Evolutionary conservation across 2,888 invertebrate species (phyloP).

Genomic region (Branchinecta sandiegonensis): DNA sequence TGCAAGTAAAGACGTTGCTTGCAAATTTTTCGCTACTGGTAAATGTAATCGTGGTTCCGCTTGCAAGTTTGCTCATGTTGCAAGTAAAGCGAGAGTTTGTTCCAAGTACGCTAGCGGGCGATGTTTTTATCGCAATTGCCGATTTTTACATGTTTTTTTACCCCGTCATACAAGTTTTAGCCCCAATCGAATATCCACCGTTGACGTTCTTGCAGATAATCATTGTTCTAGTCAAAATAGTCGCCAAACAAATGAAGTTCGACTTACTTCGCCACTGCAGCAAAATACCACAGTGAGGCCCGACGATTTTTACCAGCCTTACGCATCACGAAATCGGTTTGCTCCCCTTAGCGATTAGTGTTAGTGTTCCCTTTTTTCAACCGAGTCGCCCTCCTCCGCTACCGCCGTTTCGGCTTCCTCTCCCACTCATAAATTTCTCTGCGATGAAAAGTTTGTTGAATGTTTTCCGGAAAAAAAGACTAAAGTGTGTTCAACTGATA

Average conservation of each 20-base stretch:
- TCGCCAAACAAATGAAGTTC: background rate
- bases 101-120: background rate
- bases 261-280: background rate
- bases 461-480: too few relatives aligned
- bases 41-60: too few relatives aligned
- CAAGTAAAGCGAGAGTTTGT: background rate
- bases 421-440: background rate
- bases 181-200: background rate
- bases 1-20: too few relatives aligned
- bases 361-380: background rate
- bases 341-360: background rate
- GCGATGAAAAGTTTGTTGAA: too few relatives aligned
- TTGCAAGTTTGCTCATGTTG: background rate
- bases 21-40: too few relatives aligned
- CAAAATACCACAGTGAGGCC: background rate
- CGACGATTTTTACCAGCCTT: constrained; percentile 8
- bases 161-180: background rate
- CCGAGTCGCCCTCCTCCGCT: constrained; percentile 8
- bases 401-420: constrained; percentile 4
- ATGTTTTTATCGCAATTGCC: constrained; percentile 2
- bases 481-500: too few relatives aligned
- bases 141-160: background rate
- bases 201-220: background rate
- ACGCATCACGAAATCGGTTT: background rate
- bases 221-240: background rate